phyloP scores from a whole-genome alignment of 2,113 vertebrate species.

The Pimephales promelas region DNA sequence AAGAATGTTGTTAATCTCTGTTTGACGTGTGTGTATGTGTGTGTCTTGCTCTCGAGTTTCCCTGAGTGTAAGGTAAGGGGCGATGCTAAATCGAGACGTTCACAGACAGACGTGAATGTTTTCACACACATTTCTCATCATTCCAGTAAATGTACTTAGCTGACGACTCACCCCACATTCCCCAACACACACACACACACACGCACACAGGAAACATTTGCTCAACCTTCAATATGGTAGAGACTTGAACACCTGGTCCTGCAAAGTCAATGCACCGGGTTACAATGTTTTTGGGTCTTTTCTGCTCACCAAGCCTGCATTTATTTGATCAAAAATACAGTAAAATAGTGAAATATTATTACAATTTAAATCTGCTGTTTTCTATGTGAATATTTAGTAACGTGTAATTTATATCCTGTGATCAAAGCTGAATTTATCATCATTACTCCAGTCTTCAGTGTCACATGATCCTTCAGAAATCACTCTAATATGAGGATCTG shows the following conservation, averaged over 20 bases:
- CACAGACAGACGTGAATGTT: constrained; percentile 57
- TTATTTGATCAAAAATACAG: background rate
- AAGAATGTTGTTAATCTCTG: constrained; percentile 12
- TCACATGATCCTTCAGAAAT: too few relatives aligned
- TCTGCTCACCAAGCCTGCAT: background rate
- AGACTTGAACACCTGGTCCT: background rate
- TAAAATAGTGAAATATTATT: background rate
- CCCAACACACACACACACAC: constrained; percentile 23
- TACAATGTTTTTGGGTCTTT: background rate
- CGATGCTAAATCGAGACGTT: background rate
- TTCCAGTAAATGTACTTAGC: constrained; percentile 66
- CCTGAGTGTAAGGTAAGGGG: background rate
- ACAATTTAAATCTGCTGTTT: background rate
- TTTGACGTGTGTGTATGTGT: constrained; percentile 2
- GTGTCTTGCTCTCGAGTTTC: background rate
- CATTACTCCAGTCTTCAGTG: too few relatives aligned
- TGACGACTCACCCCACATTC: background rate
- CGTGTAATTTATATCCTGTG: too few relatives aligned
- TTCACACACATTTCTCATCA: constrained; percentile 53
- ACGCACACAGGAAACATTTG: background rate
- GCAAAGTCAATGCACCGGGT: background rate
- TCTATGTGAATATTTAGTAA: too few relatives aligned
- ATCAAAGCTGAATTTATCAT: too few relatives aligned
- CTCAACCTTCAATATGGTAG: background rate
- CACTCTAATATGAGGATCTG: too few relatives aligned